Percentiles rank a stretch among this genome's conserved stretches.
Evolutionary conservation across 2,888 invertebrate species (phyloP).

Genomic region (Stenotaenia linearis): DNA sequence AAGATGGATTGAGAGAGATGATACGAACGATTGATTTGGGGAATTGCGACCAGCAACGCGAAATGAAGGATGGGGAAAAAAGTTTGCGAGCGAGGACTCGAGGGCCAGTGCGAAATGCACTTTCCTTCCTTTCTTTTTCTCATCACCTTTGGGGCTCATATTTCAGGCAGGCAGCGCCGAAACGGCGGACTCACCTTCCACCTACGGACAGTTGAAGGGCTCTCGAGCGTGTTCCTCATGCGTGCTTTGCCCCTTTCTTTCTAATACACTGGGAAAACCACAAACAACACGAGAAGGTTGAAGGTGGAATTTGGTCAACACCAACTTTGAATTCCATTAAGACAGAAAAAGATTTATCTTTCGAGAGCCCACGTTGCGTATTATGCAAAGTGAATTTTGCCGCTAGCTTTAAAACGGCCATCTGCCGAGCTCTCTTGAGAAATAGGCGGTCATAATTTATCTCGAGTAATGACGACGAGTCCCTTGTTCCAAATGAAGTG

Average conservation of each 20-base stretch:
- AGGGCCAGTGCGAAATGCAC: not conserved
- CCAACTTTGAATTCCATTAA: constrained; percentile 14
- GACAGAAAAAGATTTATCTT: constrained; percentile 5
- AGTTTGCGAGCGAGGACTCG: not conserved
- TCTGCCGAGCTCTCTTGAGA: not conserved
- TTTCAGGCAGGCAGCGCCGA: not conserved
- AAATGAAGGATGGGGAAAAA: not conserved
- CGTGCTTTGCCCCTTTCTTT: not conserved
- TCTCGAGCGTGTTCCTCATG: not conserved
- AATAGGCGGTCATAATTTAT: constrained; percentile 7
- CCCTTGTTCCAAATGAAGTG: constrained; percentile 17
- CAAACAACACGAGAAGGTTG: not conserved
- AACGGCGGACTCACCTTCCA: constrained; percentile 17
- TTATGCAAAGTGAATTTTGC: constrained; percentile 23
- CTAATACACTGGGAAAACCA: constrained; percentile 20
- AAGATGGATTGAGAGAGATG: not conserved
- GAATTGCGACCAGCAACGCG: not conserved
- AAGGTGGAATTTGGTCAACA: constrained; percentile 12
- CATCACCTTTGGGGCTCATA: constrained; percentile 10
- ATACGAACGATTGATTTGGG: not conserved
- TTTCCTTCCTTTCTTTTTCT: not conserved
- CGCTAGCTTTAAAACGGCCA: not conserved
- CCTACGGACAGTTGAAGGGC: constrained; percentile 15
- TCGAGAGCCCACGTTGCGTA: not conserved
- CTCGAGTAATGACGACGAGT: constrained; percentile 8